Evolutionary conservation across 2,797 vertebrate species (phyloP), one percentile per base, ranked within the genome.

Genomic region (Phataginus tricuspis): DNA sequence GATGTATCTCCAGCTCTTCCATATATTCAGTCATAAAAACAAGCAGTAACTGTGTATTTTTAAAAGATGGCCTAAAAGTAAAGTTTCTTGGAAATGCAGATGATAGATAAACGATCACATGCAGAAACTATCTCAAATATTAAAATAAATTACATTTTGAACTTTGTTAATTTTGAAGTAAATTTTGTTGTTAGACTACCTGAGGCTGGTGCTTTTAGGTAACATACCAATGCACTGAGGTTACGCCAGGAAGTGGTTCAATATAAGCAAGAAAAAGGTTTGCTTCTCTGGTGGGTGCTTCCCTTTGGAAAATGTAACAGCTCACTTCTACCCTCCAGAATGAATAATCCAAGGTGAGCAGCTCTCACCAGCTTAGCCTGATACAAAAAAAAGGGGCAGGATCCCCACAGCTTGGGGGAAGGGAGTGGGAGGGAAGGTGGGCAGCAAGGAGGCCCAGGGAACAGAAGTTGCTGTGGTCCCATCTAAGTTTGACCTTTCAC

Each of bases 101-200:
- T 59, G 68, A 61, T 42, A 88, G 49, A 82, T 77, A 88, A 80
- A 84, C 49, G 39, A 74, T 69, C 42, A 39, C 29, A 57, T 51
- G n/a, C 72, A 94, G 88, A 91, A 82, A 57, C 55, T 7, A 51
- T 42, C 88, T 95, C n/a, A 77, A 68, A 85, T 86, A 75, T 79
- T 94, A 74, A 79, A 96, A 80, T 64, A 64, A 79, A n/a, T 85
- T 61, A 68, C 66, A 21, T 91, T 94, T 68, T 49, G 42, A 95
- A 75, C 10, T 87, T 84, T 18, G 61, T 39, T 92, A 49, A 61
- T 49, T 42, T 86, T 55, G 25, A 57, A 75, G 49, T 51, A 63
- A 55, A 85, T 79, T 77, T 71, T 51, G 15, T 42, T 88, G 86
- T 75, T 71, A 66, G 39, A 61, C 49, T 19, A 77, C 39, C 15